Percentiles rank a stretch among this genome's conserved stretches.
These are phyloP conservation scores for Pavo muticus DNA, from an alignment of 2,113 vertebrate species.

Conservation along the genomic window DNA sequence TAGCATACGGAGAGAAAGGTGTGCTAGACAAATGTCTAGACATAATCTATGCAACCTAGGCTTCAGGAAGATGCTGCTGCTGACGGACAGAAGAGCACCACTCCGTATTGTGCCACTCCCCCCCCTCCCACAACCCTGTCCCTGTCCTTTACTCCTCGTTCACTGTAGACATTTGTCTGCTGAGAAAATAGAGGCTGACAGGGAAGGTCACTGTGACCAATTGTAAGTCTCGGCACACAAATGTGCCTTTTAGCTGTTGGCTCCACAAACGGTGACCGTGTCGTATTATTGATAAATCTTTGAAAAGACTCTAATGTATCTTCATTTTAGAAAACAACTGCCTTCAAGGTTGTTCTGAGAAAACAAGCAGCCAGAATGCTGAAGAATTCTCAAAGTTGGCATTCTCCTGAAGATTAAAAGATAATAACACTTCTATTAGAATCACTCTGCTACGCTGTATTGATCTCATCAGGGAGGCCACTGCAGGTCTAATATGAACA, in stretches of 20 bases:
- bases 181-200: conserved; percentile 76
- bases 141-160: conserved; percentile 65
- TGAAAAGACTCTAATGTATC: conserved; percentile 80
- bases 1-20: not conserved
- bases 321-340: conserved; percentile 82
- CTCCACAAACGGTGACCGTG: conserved; percentile 66
- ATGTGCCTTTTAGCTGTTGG: conserved; percentile 75
- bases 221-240: conserved; percentile 73
- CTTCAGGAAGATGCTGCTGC: not conserved
- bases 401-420: conserved; percentile 85
- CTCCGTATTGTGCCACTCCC: not conserved
- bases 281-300: conserved; percentile 82
- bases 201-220: conserved; percentile 80
- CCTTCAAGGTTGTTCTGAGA: conserved; percentile 79
- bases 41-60: not conserved
- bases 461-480: conserved; percentile 87
- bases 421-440: conserved; percentile 87
- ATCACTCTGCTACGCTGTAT: conserved; percentile 83
- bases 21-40: not conserved
- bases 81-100: not conserved
- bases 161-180: conserved; percentile 74
- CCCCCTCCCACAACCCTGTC: not conserved
- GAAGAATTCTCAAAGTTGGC: conserved; percentile 77
- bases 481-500: conserved; percentile 84
- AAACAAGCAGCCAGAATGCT: conserved; percentile 71